Evolutionary conservation across 2,888 invertebrate genomes (phyloP).

Genomic region (Ichneumon xanthorius): DNA sequence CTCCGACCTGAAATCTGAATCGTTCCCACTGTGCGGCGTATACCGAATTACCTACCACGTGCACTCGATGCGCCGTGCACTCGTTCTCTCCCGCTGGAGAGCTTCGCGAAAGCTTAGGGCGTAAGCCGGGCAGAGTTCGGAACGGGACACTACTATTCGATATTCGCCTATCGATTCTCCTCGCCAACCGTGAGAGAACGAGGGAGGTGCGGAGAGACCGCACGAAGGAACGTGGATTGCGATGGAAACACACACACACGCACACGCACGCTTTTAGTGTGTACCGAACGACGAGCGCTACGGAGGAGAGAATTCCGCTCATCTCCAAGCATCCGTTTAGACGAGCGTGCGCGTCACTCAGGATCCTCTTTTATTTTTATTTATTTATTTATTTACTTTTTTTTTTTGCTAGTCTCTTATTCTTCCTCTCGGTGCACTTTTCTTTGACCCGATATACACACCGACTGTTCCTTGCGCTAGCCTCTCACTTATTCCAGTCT

Average conservation of each 20-base stretch:
- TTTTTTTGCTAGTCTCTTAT: background rate
- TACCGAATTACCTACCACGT: constrained; percentile 24
- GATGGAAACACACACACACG: constrained; percentile 10
- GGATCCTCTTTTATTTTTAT: constrained; percentile 7
- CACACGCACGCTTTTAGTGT: background rate
- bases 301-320: constrained; percentile 10
- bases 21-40: background rate
- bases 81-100: constrained; percentile 18
- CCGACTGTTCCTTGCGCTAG: background rate
- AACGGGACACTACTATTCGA: constrained; percentile 55
- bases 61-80: constrained; percentile 33
- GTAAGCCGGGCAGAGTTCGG: constrained; percentile 14
- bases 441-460: background rate
- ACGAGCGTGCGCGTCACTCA: background rate
- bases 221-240: constrained; percentile 38
- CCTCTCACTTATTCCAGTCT: background rate
- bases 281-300: background rate
- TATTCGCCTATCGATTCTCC: constrained; percentile 59
- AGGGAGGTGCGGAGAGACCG: constrained; percentile 50
- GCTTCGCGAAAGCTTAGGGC: constrained; percentile 19
- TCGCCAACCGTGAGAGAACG: constrained; percentile 48
- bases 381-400: background rate
- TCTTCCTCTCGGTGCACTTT: background rate
- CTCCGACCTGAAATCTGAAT: constrained; percentile 36
- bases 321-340: constrained; percentile 26